Evolutionary conservation across 2,113 vertebrate genomes (phyloP).

Genomic region (Elanoides forficatus): DNA sequence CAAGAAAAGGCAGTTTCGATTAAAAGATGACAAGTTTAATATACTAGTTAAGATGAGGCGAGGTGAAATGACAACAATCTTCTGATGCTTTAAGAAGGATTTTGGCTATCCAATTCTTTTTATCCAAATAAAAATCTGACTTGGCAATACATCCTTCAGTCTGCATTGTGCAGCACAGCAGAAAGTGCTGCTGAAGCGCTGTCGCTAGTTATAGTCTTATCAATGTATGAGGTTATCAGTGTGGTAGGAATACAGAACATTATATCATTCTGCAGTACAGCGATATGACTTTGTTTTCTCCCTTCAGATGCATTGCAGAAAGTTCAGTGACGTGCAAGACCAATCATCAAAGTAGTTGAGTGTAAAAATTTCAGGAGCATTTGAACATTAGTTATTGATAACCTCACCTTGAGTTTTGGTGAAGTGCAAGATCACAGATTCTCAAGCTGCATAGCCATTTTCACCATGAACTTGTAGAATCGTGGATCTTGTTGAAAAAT

Average conservation of each 20-base stretch:
- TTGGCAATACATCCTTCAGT: background rate
- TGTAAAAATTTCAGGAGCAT: background rate
- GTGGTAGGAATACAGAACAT: background rate
- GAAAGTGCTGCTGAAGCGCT: background rate
- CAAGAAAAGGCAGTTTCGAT: background rate
- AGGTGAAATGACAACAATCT: background rate
- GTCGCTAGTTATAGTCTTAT: background rate
- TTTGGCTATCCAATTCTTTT: background rate
- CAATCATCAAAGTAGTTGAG: background rate
- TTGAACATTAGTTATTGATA: background rate
- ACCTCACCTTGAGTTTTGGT: background rate
- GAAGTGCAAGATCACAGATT: background rate
- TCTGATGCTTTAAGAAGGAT: background rate
- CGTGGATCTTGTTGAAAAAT: background rate
- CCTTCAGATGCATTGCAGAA: background rate
- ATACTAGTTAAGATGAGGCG: background rate
- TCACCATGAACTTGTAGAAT: background rate
- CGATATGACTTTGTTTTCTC: background rate
- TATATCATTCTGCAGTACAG: background rate
- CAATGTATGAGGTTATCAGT: background rate
- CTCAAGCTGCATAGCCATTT: background rate
- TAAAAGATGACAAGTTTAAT: background rate
- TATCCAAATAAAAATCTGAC: background rate
- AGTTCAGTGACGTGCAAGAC: background rate
- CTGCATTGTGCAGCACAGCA: background rate